Base-by-base conservation (phyloP, 2,888 invertebrate species). In the Meandrusa payeni region DNA sequence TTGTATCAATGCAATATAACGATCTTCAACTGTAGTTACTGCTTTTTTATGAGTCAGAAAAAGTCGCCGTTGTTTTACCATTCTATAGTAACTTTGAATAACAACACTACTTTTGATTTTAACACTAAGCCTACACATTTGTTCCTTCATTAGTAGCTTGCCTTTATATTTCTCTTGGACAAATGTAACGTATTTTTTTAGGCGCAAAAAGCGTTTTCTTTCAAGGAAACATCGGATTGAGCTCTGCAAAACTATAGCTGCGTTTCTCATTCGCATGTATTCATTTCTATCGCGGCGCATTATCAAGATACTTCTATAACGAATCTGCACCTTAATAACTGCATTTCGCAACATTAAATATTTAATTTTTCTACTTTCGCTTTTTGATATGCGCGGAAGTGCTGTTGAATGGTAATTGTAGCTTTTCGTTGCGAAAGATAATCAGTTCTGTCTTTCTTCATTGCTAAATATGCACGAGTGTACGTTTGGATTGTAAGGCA, bases 11-110 rank as follows among this genome's bases (percentile, higher is more conserved):
- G 78, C 75, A 37, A 51, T 60, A 38, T 76, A 82, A 13, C 54
- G 59, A 7, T 60, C 51, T 57, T 74, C 70, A 31, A 76, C 47
- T 7, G 38, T 57, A 15, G 39, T 57, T 1, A 76, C 75, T 2
- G 85, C 63, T 1, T 55, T 53, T 51, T 76, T 81, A 2, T 75
- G 47, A 20, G 51, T 55, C 1, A 55, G 29, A 47, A 61, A 81
- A 19, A 40, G 28, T 26, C 45, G 65, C 9, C 64, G 61, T 23
- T 72, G 64, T 51, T 47, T 64, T 27, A 57, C 43, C 69, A 77
- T 80, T 52, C 78, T 80, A 50, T 72, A 89, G 57, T 74, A 75
- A 43, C 64, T 77, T 57, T 90, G 90, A 48, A 90, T 68, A 4
- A 57, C 50, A 7, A 78, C 47, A n/a, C 65, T 64, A 24, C 74